Percentiles rank a stretch among this genome's conserved stretches.
phyloP scores from a whole-genome alignment of 2,797 vertebrate genomes.

The Ambastaia sidthimunki region DNA sequence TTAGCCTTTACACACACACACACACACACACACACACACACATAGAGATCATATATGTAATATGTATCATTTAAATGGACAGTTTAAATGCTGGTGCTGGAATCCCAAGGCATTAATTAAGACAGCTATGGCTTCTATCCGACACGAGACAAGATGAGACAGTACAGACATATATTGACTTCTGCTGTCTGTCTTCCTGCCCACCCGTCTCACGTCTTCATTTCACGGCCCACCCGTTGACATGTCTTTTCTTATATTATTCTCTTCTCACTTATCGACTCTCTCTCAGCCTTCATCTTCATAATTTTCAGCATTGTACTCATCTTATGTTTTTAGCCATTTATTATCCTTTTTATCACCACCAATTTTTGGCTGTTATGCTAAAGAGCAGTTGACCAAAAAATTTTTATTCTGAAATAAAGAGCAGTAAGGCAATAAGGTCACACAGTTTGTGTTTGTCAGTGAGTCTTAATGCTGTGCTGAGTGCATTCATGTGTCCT shows the following conservation, averaged over 20 bases:
- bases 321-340: not conserved
- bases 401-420: not conserved
- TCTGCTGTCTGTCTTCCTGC: conserved; percentile 37
- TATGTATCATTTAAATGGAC: conserved; percentile 20
- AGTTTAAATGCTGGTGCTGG: not conserved
- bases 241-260: conserved; percentile 25
- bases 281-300: conserved; percentile 2
- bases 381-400: not conserved
- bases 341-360: not conserved
- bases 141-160: conserved; percentile 18
- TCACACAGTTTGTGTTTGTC: not conserved
- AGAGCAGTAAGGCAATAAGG: not conserved
- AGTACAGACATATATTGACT: conserved; percentile 40
- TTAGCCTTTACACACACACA: not conserved
- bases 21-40: not conserved
- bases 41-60: not conserved
- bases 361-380: not conserved
- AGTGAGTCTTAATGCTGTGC: not conserved
- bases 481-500: not conserved
- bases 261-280: conserved; percentile 15
- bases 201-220: conserved; percentile 9
- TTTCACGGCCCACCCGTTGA: conserved; percentile 2
- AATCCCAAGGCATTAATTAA: conserved; percentile 24
- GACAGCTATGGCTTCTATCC: conserved; percentile 2
- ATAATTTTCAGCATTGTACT: conserved; percentile 24